phyloP scores from a whole-genome alignment of 2,797 vertebrate species.

The Mus spretus region DNA sequence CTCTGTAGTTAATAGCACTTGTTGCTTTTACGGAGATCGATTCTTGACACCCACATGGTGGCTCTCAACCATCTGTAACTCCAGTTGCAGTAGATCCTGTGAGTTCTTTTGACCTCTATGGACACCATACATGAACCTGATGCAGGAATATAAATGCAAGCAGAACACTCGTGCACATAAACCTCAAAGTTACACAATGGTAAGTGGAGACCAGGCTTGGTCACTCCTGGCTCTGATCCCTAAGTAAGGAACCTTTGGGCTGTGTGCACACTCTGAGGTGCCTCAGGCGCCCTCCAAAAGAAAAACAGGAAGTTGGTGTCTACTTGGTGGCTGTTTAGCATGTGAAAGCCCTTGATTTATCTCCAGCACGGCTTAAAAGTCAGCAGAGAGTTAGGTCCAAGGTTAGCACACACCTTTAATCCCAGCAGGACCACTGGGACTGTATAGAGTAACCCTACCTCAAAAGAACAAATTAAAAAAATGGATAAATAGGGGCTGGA shows the following conservation, averaged over 20 bases:
- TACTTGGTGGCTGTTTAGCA: neutral
- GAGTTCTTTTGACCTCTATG: too few species aligned
- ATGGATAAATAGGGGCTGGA: neutral
- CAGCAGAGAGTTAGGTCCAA: neutral
- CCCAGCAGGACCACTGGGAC: neutral
- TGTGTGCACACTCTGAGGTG: rapidly evolving
- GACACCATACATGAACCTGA: too few species aligned
- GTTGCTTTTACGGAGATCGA: neutral
- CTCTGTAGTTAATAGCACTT: neutral
- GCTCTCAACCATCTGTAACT: neutral
- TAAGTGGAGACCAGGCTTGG: too few species aligned
- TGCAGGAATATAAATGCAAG: neutral
- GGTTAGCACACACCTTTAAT: neutral
- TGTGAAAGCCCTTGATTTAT: neutral
- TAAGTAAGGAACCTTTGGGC: too few species aligned
- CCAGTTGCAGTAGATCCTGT: neutral
- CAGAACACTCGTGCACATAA: neutral
- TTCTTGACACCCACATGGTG: too few species aligned
- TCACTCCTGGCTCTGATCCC: neutral
- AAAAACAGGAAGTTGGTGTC: neutral
- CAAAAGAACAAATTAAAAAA: neutral
- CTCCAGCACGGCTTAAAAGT: neutral
- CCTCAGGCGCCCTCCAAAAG: neutral
- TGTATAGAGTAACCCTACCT: neutral
- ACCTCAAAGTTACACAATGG: neutral